These are phyloP conservation scores for Gymnocheta viridis DNA, from an alignment of 2,888 invertebrate species.

Conservation along the genomic window DNA sequence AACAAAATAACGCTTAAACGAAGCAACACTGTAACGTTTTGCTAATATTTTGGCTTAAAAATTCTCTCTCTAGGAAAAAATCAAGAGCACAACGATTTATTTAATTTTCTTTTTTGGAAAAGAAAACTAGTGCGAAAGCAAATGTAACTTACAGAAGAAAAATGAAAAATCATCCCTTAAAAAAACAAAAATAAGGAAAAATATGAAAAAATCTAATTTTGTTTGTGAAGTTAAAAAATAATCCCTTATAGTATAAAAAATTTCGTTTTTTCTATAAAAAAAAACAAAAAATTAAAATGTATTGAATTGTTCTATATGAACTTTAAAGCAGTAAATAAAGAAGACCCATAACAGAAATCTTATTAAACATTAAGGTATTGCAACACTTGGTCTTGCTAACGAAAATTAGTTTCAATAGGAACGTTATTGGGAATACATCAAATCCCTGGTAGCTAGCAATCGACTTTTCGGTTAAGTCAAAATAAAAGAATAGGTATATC, in stretches of 20 bases:
- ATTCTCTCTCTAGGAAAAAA: conserved; percentile 20
- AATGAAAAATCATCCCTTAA: conserved; percentile 48
- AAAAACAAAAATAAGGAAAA: conserved; percentile 51
- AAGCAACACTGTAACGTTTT: neutral
- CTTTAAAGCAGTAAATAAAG: conserved; percentile 52
- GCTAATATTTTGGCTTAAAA: conserved; percentile 2
- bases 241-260: conserved; percentile 50
- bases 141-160: conserved; percentile 32
- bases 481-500: conserved; percentile 14
- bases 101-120: conserved; percentile 3
- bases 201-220: conserved; percentile 41
- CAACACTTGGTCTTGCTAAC: conserved; percentile 48
- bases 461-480: conserved; percentile 3
- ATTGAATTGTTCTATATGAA: conserved; percentile 32
- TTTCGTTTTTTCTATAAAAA: conserved; percentile 23
- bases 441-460: neutral
- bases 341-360: conserved; percentile 27
- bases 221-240: conserved; percentile 51
- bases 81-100: conserved; percentile 46
- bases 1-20: conserved; percentile 7
- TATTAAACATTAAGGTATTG: conserved; percentile 63
- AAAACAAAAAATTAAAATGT: conserved; percentile 27
- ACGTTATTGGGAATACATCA: conserved; percentile 78
- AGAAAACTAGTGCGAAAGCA: conserved; percentile 14
- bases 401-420: conserved; percentile 81